Evolutionary conservation across 2,113 vertebrate species (phyloP).

Genomic region (Calidris pygmaea): DNA sequence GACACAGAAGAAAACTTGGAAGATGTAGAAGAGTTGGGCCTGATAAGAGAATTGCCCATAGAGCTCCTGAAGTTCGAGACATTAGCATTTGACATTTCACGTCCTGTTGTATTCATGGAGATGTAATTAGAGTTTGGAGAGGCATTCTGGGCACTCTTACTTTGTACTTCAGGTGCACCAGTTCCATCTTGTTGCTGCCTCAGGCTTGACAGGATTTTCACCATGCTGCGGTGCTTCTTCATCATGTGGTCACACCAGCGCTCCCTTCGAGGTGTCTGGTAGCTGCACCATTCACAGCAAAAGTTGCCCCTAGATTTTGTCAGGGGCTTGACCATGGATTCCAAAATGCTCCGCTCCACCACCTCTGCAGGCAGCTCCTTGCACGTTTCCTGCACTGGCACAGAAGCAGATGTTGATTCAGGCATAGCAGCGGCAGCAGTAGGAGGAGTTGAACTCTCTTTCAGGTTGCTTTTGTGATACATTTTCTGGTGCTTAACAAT

Average conservation of each 20-base stretch:
- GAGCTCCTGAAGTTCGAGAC: constrained; percentile 74
- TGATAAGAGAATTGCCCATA: constrained; percentile 75
- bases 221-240: constrained; percentile 95
- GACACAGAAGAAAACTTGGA: constrained; percentile 84
- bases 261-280: constrained; percentile 90
- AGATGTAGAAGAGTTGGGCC: constrained; percentile 73
- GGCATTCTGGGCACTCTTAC: constrained; percentile 78
- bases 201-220: constrained; percentile 89
- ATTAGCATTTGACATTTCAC: constrained; percentile 77
- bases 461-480: constrained; percentile 87
- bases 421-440: constrained; percentile 70
- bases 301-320: constrained; percentile 88
- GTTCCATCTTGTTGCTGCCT: constrained; percentile 82
- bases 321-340: constrained; percentile 87
- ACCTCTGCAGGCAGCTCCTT: constrained; percentile 83
- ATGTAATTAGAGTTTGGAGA: constrained; percentile 79
- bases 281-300: constrained; percentile 96
- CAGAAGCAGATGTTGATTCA: constrained; percentile 69
- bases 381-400: constrained; percentile 79
- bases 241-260: constrained; percentile 95
- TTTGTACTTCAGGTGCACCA: constrained; percentile 77
- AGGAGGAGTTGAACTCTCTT: constrained; percentile 73
- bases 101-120: constrained; percentile 74
- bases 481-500: constrained; percentile 95
- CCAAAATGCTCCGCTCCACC: constrained; percentile 84